Evolutionary conservation across 2,797 vertebrate species (phyloP), one percentile per base, ranked within the genome.

Genomic region (Carcharodon carcharias): DNA sequence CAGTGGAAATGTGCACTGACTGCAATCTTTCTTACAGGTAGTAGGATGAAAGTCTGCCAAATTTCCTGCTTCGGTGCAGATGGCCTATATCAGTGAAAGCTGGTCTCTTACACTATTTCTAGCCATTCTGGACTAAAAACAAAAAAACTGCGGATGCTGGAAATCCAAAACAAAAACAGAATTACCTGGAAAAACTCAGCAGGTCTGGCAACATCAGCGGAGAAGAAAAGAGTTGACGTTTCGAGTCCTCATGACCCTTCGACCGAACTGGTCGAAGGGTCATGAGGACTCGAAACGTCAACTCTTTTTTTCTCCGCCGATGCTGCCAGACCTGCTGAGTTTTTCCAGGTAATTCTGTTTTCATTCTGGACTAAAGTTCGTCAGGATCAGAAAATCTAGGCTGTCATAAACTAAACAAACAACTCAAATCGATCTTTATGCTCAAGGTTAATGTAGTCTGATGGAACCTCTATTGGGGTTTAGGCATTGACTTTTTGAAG

Each of bases 361-460:
- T n/a, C 21, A 18, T 26, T 85, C 45, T 85, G 82, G 23, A 50
- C 82, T 85, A 21, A 85, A 40, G 4, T 21, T 85, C n/a, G 35
- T 77, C 8, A n/a, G 9, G 82, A 50, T 23, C 82, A 85, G 45
- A 85, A 26, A 85, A 85, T 40, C 18, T 85, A 26, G 45, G 82
- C 82, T 85, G 82, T 9, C 45, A 85, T 7, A 85, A 63, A 35
- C 58, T 63, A 61, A 61, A 92, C 89, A 54, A 50, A 88, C 9
- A 58, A 89, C 88, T 28, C 88, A 92, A 63, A 92, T 92, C 28
- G 35, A 92, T 92, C 89, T 61, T 92, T 31, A 63, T n/a, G 28
- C 12, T 61, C 58, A 50, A 26, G 88, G 35, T n/a, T 92, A 92
- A 92, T 63, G 89, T 92, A 18, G 35, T 23, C n/a, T 94, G 63